phyloP scores from a whole-genome alignment of 2,113 vertebrate species.

The Pleuronectes platessa region DNA sequence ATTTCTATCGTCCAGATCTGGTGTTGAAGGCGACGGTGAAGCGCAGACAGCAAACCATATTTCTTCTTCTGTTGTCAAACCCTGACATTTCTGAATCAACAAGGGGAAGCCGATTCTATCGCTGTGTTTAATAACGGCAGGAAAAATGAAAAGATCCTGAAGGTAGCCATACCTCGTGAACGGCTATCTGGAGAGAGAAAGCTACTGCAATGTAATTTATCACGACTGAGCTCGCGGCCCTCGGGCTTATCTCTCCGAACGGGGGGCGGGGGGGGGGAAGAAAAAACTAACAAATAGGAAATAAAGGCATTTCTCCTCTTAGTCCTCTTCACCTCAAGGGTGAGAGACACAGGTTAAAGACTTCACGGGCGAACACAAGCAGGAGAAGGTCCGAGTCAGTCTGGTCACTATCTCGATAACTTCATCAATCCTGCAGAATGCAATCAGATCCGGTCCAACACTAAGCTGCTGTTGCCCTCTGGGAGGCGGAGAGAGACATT shows the following conservation, averaged over 20 bases:
- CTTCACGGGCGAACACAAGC: constrained; percentile 59
- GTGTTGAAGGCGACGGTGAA: constrained; percentile 38
- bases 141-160: constrained; percentile 81
- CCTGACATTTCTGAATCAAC: constrained; percentile 68
- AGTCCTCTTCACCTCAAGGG: constrained; percentile 66
- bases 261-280: neutral
- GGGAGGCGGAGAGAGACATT: constrained; percentile 76
- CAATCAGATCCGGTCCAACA: constrained; percentile 79
- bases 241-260: constrained; percentile 65
- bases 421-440: constrained; percentile 81
- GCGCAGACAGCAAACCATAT: constrained; percentile 39
- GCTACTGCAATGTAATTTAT: constrained; percentile 80
- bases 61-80: constrained; percentile 57
- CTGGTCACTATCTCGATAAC: constrained; percentile 81
- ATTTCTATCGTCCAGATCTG: neutral
- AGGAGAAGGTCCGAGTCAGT: constrained; percentile 73
- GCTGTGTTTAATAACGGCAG: constrained; percentile 79
- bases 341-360: constrained; percentile 79
- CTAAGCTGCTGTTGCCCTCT: constrained; percentile 75
- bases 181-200: constrained; percentile 76
- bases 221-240: constrained; percentile 71
- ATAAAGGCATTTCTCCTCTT: constrained; percentile 73
- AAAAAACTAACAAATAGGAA: constrained; percentile 80
- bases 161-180: constrained; percentile 74
- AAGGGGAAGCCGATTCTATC: constrained; percentile 55